These are phyloP conservation scores for Malurus melanocephalus DNA, from an alignment of 2,113 vertebrate species.

Conservation along the genomic window DNA sequence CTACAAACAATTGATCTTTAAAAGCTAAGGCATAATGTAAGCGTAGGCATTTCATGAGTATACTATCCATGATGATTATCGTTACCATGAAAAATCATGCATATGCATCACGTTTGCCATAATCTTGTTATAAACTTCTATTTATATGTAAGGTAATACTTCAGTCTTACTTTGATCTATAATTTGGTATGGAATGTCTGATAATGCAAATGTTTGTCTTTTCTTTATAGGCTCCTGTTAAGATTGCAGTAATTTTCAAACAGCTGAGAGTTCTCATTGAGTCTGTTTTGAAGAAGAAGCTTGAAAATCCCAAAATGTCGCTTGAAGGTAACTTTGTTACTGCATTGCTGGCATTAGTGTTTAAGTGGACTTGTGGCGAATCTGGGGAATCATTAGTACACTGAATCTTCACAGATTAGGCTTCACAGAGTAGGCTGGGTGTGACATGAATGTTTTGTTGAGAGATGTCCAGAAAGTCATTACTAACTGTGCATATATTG, in stretches of 20 bases:
- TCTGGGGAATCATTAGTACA: neutral
- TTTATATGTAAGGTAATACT: neutral
- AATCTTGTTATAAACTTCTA: neutral
- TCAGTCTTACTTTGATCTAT: neutral
- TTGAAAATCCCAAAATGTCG: constrained; percentile 91
- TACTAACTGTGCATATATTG: neutral
- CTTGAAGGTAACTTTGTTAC: constrained; percentile 84
- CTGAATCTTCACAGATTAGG: neutral
- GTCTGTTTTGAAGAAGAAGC: constrained; percentile 88
- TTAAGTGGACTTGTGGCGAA: neutral
- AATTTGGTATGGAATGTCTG: neutral
- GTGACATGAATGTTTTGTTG: neutral
- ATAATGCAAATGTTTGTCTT: neutral
- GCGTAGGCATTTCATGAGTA: neutral
- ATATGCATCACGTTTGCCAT: neutral
- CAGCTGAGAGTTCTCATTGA: constrained; percentile 92
- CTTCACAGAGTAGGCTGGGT: neutral
- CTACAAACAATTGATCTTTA: neutral
- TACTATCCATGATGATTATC: neutral
- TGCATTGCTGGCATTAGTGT: neutral
- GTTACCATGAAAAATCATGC: neutral
- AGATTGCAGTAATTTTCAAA: constrained; percentile 97
- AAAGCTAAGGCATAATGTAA: neutral
- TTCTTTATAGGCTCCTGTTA: constrained; percentile 85
- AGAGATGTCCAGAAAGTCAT: neutral